Base-by-base conservation (phyloP, 1,140 invertebrate species). In the Drosophila nannoptera region DNA sequence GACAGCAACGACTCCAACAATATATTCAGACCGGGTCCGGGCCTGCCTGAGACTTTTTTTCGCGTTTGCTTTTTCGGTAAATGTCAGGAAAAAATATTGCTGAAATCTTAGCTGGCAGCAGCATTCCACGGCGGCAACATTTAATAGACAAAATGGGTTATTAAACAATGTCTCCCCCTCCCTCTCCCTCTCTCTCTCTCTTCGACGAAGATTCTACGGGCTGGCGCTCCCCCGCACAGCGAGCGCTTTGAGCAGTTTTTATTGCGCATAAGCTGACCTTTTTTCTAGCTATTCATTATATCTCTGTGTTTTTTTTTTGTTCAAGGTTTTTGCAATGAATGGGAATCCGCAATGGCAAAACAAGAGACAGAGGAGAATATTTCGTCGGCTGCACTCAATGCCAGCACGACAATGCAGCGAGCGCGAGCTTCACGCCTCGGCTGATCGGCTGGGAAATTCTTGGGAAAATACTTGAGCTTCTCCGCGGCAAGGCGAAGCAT, bases 11-110 rank as follows among this genome's bases (percentile, higher is more conserved):
- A 11, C 33, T 53, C 4, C 48, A 53, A 50, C 40, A 60, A 49
- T 65, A 54, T 32, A 43, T 42, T 33, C 52, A 11, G 29, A 12
- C 59, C 33, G 38, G 11, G 33, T 35, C 59, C 59, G 43, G 49
- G 35, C 22, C 31, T 43, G 48, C 14, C 48, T 33, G n/a, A 62
- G 4, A 33, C 16, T 40, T 12, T 29, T 50, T 50, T 42, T 58
- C 16, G 40, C 58, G 36, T 22, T 66, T n/a, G 40, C 29, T 46
- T 31, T 69, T 35, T 64, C 16, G 7, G 48, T 58, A 78, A 78
- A 78, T 78, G 77, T 78, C 76, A 78, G 55, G 31, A 66, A 63
- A 73, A 53, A 75, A 63, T 71, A 71, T 78, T 63, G 45, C 42
- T 35, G 56, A 53, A 54, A 16, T 35, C 31, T 33, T n/a, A 2